Conservation (phyloP, 2,113 vertebrate genomes). For the Mesitornis unicolor region DNA sequence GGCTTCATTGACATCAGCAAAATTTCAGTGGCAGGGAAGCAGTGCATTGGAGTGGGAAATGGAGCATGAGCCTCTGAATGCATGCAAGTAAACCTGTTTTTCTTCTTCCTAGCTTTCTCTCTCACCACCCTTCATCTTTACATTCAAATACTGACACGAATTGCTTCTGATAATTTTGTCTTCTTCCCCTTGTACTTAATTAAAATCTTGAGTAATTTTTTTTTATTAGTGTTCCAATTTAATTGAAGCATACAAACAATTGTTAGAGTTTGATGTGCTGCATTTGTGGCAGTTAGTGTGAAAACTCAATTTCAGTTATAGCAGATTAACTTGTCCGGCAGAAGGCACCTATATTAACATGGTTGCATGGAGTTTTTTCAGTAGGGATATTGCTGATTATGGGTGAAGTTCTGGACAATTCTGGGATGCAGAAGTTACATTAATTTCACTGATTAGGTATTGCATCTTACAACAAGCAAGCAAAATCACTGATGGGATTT, state of each 20-base stretch:
- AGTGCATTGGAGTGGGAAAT: not conserved
- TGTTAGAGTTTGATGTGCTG: not conserved
- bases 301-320: not conserved
- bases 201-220: not conserved
- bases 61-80: not conserved
- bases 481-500: not conserved
- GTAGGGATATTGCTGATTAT: not conserved
- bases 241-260: not conserved
- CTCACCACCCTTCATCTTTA: slow-evolving; percentile 13
- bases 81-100: not conserved
- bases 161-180: slow-evolving; percentile 38
- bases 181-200: not conserved
- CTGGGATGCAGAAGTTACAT: too few relatives aligned
- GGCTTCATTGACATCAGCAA: not conserved
- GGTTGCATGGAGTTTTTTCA: not conserved
- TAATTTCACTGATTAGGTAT: not conserved
- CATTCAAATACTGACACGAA: not conserved
- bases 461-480: not conserved
- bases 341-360: not conserved
- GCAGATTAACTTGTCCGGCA: not conserved
- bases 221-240: not conserved
- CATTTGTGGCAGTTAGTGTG: not conserved
- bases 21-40: not conserved
- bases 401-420: not conserved
- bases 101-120: not conserved